Evolutionary conservation across 2,888 invertebrate genomes (phyloP).

Genomic region (Thyatira batis): DNA sequence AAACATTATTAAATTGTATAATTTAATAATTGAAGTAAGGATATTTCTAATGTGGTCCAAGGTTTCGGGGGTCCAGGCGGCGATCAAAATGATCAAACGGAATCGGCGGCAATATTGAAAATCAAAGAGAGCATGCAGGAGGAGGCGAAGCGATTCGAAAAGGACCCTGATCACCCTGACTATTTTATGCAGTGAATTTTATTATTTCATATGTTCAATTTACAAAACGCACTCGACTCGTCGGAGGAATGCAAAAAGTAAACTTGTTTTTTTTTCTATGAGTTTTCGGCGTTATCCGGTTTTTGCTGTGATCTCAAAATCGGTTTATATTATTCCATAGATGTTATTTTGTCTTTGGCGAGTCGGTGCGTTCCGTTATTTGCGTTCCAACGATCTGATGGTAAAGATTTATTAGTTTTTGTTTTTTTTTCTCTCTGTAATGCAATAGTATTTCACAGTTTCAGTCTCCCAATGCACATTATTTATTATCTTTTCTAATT

Average conservation of each 20-base stretch:
- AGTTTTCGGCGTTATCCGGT: not conserved
- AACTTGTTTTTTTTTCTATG: not conserved
- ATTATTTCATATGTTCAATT: slow-evolving; percentile 7
- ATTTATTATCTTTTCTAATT: slow-evolving; percentile 17
- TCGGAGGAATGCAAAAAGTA: slow-evolving; percentile 14
- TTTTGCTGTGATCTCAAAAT: slow-evolving; percentile 42
- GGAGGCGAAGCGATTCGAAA: slow-evolving; percentile 99
- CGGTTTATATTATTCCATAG: not conserved
- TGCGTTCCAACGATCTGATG: slow-evolving; percentile 64
- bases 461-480: slow-evolving; percentile 28
- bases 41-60: slow-evolving; percentile 15
- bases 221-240: slow-evolving; percentile 31
- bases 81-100: slow-evolving; percentile 92
- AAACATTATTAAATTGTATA: no score
- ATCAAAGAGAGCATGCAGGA: slow-evolving; percentile 99
- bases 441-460: slow-evolving; percentile 24
- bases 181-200: slow-evolving; percentile 96
- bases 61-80: slow-evolving; percentile 81
- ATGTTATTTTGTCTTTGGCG: slow-evolving; percentile 33
- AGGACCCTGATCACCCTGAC: slow-evolving; percentile 98
- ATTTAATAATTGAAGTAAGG: not conserved
- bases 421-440: slow-evolving; percentile 5
- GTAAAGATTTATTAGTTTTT: slow-evolving; percentile 29
- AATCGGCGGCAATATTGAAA: slow-evolving; percentile 99
- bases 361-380: slow-evolving; percentile 43